Base-by-base conservation (phyloP, 2,888 invertebrate genomes). In the Pherbina coryleti region DNA sequence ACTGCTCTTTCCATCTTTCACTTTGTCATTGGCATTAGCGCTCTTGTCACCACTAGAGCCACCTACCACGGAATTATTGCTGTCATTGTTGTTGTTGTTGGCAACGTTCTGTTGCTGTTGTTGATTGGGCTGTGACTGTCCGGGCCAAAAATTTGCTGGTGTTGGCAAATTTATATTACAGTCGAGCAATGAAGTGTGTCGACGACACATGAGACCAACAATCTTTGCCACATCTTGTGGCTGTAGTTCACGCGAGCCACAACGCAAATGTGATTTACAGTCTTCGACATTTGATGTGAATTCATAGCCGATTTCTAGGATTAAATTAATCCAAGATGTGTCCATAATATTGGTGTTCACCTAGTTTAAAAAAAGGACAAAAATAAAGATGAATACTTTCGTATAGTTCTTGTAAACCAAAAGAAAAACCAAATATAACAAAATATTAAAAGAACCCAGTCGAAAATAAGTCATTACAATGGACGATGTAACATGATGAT, bases 241-340 rank as follows among this genome's bases (percentile, higher is more conserved):
- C 19, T 95, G 94, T 55, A 98, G 92, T 91, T 96, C 97, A 79
- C 95, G 92, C 19, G 93, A 93, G 22, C 95, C 95, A 85, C 96
- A 96, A 81, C 94, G 91, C 88, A 99, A 91, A 85, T 94, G 94
- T 86, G 93, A 94, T 84, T 97, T 94, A 88, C 97, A 98, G 89
- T 96, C 96, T 86, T 98, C 97, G 66, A 96, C 92, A 28, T 94
- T 93, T 75, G 93, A 91, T 76, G 98, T 98, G 88, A 98, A 97
- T 83, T 93, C 92, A 90, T 96, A 97, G 75, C 98, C 90, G 87
- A 98, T 93, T 91, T 99, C 98, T 88, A 95, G 93, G 85, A 98
- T 94, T 86, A 98, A 92, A 87, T 98, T 98, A 81, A 97, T 95
- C 87, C 96, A 91, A 80, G 95, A 93, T 87, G 93, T 94, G 84